phyloP scores from a whole-genome alignment of 2,113 vertebrate species.

The mouse (Mus musculus) region GRCm39 chr1:137932501-137933000 shows the following conservation, averaged over 20 bases:
- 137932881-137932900: neutral
- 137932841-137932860: neutral
- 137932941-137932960: neutral
- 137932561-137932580: slow-evolving; percentile 2
- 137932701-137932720: neutral
- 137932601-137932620: neutral
- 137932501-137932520: slow-evolving; percentile 12
- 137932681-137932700: neutral
- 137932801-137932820: neutral
- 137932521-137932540: slow-evolving; percentile 35
- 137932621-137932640: neutral
- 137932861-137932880: neutral
- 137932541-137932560: neutral
- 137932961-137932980: neutral
- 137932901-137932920: neutral
- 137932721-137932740: neutral
- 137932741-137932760: neutral
- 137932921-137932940: neutral
- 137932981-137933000: neutral
- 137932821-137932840: neutral
- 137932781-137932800: neutral
- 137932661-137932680: neutral
- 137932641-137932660: neutral
- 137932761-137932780: neutral
- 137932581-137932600: slow-evolving; percentile 37